Conservation (phyloP, 2,888 invertebrate genomes). For the Mamestra brassicae region DNA sequence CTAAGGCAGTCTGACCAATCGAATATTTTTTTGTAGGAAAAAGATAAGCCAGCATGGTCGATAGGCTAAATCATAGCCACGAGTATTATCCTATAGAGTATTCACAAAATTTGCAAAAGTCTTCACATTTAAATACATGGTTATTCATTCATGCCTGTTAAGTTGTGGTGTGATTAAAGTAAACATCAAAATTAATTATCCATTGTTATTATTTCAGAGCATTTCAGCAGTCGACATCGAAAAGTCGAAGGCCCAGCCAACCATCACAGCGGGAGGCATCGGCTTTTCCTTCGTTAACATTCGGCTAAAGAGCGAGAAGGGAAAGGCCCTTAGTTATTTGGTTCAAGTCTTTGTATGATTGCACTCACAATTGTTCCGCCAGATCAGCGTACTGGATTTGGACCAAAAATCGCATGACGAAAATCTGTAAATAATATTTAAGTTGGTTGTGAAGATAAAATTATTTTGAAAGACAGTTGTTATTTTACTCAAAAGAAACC, state of each 20-base stretch:
- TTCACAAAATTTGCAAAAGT: neutral
- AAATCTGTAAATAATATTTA: neutral
- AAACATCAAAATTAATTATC: neutral
- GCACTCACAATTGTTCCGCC: neutral
- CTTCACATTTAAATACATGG: neutral
- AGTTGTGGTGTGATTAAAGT: neutral
- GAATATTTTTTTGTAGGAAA: too few species aligned
- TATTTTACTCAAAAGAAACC: constrained; percentile 7
- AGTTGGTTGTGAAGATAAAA: constrained; percentile 9
- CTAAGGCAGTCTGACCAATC: too few species aligned
- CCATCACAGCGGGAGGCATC: constrained; percentile 82
- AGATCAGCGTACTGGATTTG: neutral
- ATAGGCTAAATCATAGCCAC: too few species aligned
- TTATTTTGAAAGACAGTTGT: neutral
- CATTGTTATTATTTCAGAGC: constrained; percentile 72
- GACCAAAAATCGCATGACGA: neutral
- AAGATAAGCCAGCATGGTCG: too few species aligned
- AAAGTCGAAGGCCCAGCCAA: constrained; percentile 73
- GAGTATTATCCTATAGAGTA: neutral
- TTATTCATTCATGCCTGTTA: too few species aligned
- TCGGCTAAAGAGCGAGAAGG: constrained; percentile 79
- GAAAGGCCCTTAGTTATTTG: constrained; percentile 77
- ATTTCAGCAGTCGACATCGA: constrained; percentile 80
- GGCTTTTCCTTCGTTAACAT: constrained; percentile 81
- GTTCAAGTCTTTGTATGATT: constrained; percentile 70